phyloP scores from a whole-genome alignment of 2,113 vertebrate genomes.

The Marcusenius ussheri region DNA sequence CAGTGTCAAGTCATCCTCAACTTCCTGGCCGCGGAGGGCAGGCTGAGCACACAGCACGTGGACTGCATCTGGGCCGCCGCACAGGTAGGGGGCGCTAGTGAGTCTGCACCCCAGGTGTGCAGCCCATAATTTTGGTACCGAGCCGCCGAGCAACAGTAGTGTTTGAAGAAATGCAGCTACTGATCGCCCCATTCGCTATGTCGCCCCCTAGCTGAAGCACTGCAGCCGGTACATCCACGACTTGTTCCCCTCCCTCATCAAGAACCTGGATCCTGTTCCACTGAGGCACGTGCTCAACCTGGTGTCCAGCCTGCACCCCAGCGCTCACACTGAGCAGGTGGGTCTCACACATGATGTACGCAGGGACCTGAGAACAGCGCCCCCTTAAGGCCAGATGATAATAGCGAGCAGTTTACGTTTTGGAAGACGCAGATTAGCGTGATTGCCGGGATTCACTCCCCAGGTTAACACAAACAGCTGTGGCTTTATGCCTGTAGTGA shows the following conservation, averaged over 20 bases:
- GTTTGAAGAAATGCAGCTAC: background rate
- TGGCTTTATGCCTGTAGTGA: background rate
- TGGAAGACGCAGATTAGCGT: background rate
- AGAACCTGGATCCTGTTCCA: conserved; percentile 95
- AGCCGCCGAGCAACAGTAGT: background rate
- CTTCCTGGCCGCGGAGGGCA: conserved; percentile 93
- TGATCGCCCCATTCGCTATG: conserved; percentile 6
- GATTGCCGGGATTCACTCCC: background rate
- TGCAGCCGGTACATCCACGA: conserved; percentile 99
- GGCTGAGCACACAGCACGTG: conserved; percentile 93
- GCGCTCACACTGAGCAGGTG: conserved; percentile 97
- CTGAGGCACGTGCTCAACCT: conserved; percentile 94
- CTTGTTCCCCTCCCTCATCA: conserved; percentile 95
- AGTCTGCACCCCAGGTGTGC: background rate
- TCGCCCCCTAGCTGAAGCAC: conserved; percentile 78
- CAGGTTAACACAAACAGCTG: background rate
- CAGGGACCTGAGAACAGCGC: background rate
- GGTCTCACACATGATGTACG: background rate
- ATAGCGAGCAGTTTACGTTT: background rate
- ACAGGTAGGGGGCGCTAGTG: conserved; percentile 65
- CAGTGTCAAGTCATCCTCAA: conserved; percentile 99
- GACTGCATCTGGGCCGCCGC: conserved; percentile 99
- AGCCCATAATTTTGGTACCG: background rate
- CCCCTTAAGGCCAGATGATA: background rate
- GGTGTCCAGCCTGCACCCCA: conserved; percentile 91